Evolutionary conservation across 2,888 invertebrate species (phyloP).

Genomic region (Agrilus biguttatus): DNA sequence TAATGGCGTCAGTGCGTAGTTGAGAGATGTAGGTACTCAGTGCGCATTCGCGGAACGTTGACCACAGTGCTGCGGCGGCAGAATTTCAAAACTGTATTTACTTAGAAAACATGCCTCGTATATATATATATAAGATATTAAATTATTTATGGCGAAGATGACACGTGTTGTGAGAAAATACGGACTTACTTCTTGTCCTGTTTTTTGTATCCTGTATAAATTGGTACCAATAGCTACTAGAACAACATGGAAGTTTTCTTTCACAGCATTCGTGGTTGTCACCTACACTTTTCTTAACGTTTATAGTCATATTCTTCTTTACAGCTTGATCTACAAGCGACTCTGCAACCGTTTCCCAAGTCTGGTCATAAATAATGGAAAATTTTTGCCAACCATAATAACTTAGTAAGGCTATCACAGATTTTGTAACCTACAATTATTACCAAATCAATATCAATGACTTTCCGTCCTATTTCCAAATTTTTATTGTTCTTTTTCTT

Average conservation of each 20-base stretch:
- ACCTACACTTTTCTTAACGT: slow-evolving; percentile 55
- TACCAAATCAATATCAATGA: slow-evolving; percentile 7
- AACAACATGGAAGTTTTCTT: slow-evolving; percentile 59
- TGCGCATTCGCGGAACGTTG: too few species aligned
- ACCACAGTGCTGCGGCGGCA: too few species aligned
- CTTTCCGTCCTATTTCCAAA: too few species aligned
- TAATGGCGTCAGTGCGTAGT: too few species aligned
- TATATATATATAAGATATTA: too few species aligned
- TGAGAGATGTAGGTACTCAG: too few species aligned
- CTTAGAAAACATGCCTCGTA: too few species aligned
- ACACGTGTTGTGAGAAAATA: too few species aligned
- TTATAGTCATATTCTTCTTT: slow-evolving; percentile 68
- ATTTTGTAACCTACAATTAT: slow-evolving; percentile 70
- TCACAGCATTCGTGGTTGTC: slow-evolving; percentile 68
- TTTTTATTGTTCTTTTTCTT: too few species aligned
- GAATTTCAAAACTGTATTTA: too few species aligned
- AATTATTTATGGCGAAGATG: neutral
- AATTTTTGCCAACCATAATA: slow-evolving; percentile 93
- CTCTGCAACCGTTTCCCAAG: slow-evolving; percentile 69
- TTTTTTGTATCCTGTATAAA: slow-evolving; percentile 75
- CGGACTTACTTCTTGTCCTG: slow-evolving; percentile 61
- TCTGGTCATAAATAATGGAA: slow-evolving; percentile 71
- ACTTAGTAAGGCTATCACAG: slow-evolving; percentile 76
- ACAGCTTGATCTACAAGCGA: slow-evolving; percentile 65
- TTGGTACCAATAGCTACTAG: slow-evolving; percentile 68